Evolutionary conservation across 2,888 invertebrate genomes (phyloP), one percentile per base, ranked within the genome.

Genomic region (Microchrysa polita): DNA sequence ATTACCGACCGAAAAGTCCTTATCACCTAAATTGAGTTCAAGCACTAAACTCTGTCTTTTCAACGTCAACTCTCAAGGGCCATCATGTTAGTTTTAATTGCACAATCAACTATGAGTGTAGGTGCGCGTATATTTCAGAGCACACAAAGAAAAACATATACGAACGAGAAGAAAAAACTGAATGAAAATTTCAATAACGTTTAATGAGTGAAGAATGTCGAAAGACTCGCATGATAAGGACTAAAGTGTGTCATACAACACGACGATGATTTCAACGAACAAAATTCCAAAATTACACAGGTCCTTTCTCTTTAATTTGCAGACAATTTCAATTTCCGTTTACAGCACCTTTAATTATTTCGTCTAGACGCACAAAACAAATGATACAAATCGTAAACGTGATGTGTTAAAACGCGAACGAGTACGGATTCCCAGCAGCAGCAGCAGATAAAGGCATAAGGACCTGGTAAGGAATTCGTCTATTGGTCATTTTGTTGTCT

Each of bases 61-160:
- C 69, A 4, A 52, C 53, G 52, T 34, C 52, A 52, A 40, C 34
- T 61, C 20, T 53, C 12, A 34, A 73, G 73, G 60, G 44, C 63
- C 40, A 42, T 73, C 73, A 73, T 55, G 73, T 73, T 73, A 73
- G 73, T 73, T 73, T 73, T 73, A 73, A 73, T 73, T 73, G 73
- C 63, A 34, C 69, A 63, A 73, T 73, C 63, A 44, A 69, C 69
- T 34, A 44, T 42, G 12, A 4, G 55, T 2, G 18, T 20, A 55
- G 55, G 55, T 55, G 55, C 18, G 55, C 5, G 10, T 10, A 20
- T 14, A 55, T n/a, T n/a, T n/a, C n/a, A n/a, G n/a, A n/a, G n/a
- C n/a, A n/a, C 20, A 55, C 5, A 55, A 18, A 52, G 12, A 16
- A 52, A 14, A 52, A 52, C n/a, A 16, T 42, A n/a, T n/a, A n/a